These are phyloP conservation scores for Polietes domitor DNA, from an alignment of 2,888 invertebrate genomes.

Conservation along the genomic window DNA sequence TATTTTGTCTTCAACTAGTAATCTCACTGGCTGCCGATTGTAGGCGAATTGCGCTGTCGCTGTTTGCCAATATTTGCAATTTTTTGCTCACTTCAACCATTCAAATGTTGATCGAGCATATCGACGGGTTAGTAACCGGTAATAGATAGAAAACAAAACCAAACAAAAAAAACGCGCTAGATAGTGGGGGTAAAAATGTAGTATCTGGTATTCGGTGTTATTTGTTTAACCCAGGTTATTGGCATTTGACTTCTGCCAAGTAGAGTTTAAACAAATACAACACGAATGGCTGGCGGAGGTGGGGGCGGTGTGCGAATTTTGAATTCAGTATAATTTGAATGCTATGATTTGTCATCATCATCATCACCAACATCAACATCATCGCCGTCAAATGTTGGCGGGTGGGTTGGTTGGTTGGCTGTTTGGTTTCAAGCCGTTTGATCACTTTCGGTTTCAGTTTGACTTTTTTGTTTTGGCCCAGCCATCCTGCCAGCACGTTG, in stretches of 20 bases:
- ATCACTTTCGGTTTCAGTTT: conserved; percentile 33
- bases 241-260: conserved; percentile 46
- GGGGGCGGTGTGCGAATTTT: conserved; percentile 5
- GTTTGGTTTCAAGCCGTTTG: conserved; percentile 28
- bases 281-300: neutral
- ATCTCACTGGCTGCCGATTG: too few relatives aligned
- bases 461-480: neutral
- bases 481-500: too few relatives aligned
- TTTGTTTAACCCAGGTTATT: conserved; percentile 45
- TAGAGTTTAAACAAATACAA: neutral
- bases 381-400: neutral
- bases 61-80: too few relatives aligned
- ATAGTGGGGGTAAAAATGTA: conserved; percentile 42
- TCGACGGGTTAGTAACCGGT: conserved; percentile 38
- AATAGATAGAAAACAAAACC: conserved; percentile 33
- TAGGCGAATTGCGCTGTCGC: too few relatives aligned
- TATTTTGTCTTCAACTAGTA: too few relatives aligned
- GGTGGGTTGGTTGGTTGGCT: too few relatives aligned
- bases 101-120: too few relatives aligned
- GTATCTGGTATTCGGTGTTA: neutral
- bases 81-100: too few relatives aligned
- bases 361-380: neutral
- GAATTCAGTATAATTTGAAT: conserved; percentile 4
- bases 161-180: conserved; percentile 18
- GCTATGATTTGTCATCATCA: conserved; percentile 41